phyloP scores from a whole-genome alignment of 1,140 invertebrate species.

The Anastatus disparis region DNA sequence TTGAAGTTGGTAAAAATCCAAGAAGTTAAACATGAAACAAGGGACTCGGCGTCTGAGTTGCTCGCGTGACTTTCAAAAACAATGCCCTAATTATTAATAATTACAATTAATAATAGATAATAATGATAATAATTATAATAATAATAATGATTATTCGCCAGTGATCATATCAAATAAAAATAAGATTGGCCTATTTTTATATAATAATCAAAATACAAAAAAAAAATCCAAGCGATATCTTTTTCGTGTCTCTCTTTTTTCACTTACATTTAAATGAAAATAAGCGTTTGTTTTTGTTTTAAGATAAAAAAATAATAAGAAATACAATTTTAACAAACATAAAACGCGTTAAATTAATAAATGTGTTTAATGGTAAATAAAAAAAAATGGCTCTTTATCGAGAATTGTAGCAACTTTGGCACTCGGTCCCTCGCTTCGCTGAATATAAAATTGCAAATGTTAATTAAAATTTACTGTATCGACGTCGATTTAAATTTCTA shows the following conservation, averaged over 20 bases:
- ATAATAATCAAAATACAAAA: conserved; percentile 21
- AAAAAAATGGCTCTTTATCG: background rate
- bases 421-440: conserved; percentile 27
- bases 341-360: background rate
- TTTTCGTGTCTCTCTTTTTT: background rate
- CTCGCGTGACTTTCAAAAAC: conserved; percentile 13
- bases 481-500: background rate
- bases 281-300: conserved; percentile 7
- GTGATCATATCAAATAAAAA: background rate
- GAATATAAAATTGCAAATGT: conserved; percentile 15
- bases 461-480: conserved; percentile 3
- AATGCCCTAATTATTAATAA: conserved; percentile 37
- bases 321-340: background rate
- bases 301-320: background rate
- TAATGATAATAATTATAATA: conserved; percentile 17
- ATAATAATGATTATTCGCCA: conserved; percentile 20
- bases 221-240: background rate
- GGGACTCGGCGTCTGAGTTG: conserved; percentile 27
- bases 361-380: background rate
- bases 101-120: conserved; percentile 16
- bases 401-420: conserved; percentile 34
- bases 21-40: background rate
- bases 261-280: conserved; percentile 4
- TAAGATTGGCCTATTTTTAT: conserved; percentile 35
- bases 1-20: background rate